Evolutionary conservation across 2,113 vertebrate species (phyloP).

Genomic region (Galemys pyrenaicus): DNA sequence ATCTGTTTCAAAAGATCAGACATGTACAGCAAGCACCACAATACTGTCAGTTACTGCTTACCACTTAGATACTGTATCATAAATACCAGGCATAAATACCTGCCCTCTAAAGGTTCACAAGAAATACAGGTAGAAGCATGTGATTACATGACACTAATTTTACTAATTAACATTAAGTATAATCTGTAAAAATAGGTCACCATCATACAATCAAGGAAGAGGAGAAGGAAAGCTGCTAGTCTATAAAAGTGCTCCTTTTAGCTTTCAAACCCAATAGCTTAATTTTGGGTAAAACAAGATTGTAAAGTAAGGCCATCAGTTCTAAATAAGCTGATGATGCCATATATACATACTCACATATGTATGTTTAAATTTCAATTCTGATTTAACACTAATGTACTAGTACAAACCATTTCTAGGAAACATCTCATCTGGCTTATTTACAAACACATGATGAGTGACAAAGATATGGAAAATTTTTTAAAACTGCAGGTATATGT

Average conservation of each 20-base stretch:
- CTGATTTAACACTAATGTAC: constrained; percentile 70
- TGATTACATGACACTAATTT: constrained; percentile 65
- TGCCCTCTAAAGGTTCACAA: constrained; percentile 58
- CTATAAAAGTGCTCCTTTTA: constrained; percentile 79
- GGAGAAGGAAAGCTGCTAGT: constrained; percentile 61
- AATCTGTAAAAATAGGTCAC: constrained; percentile 71
- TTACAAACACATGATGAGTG: constrained; percentile 66
- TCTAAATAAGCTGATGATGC: constrained; percentile 63
- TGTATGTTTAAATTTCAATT: constrained; percentile 64
- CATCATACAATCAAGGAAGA: constrained; percentile 58
- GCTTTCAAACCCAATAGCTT: constrained; percentile 65
- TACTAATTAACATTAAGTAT: constrained; percentile 63
- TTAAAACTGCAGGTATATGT: constrained; percentile 48
- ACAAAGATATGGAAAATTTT: constrained; percentile 54
- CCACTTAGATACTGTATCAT: constrained; percentile 65
- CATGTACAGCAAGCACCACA: constrained; percentile 80
- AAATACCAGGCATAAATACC: constrained; percentile 22
- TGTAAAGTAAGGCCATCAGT: constrained; percentile 69
- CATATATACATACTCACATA: constrained; percentile 68
- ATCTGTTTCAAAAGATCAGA: constrained; percentile 71
- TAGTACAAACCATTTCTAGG: constrained; percentile 71
- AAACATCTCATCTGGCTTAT: constrained; percentile 74
- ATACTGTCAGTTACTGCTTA: constrained; percentile 73
- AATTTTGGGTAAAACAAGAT: constrained; percentile 71
- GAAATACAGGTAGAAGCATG: constrained; percentile 71